Percentiles rank a stretch among this genome's conserved stretches.
Evolutionary conservation across 2,888 invertebrate species (phyloP).

Genomic region (Plebejus argus): DNA sequence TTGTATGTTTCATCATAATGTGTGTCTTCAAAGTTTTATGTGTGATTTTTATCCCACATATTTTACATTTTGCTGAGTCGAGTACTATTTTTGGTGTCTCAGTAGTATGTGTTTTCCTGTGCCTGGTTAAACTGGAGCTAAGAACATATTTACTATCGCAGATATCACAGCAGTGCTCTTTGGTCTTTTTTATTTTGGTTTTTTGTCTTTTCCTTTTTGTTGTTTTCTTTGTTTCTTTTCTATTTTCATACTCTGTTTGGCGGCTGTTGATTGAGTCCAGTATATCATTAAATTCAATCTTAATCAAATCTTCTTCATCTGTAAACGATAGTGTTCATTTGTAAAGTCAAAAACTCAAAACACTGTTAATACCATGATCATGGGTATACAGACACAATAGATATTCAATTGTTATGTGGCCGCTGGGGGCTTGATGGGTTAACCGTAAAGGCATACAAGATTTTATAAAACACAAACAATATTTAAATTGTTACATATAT

Average conservation of each 20-base stretch:
- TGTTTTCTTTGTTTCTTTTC: too few species aligned
- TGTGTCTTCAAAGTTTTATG: background rate
- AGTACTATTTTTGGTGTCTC: too few species aligned
- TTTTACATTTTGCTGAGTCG: background rate
- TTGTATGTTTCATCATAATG: background rate
- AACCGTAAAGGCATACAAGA: too few species aligned
- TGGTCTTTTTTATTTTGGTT: background rate
- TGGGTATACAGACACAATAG: background rate
- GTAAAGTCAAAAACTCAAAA: background rate
- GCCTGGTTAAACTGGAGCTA: background rate
- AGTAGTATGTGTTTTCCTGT: background rate
- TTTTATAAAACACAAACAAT: background rate
- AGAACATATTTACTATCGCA: background rate
- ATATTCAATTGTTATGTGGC: background rate
- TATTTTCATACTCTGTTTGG: background rate
- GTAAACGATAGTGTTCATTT: background rate
- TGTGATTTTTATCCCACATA: background rate
- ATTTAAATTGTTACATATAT: background rate
- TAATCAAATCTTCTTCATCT: background rate
- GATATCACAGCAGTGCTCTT: background rate
- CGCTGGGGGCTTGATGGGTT: too few species aligned
- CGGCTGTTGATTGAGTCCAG: background rate
- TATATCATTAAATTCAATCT: background rate
- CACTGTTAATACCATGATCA: background rate
- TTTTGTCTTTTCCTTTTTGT: background rate